phyloP scores from a whole-genome alignment of 2,888 invertebrate species.

The Hirtodrosophila histrioides region DNA sequence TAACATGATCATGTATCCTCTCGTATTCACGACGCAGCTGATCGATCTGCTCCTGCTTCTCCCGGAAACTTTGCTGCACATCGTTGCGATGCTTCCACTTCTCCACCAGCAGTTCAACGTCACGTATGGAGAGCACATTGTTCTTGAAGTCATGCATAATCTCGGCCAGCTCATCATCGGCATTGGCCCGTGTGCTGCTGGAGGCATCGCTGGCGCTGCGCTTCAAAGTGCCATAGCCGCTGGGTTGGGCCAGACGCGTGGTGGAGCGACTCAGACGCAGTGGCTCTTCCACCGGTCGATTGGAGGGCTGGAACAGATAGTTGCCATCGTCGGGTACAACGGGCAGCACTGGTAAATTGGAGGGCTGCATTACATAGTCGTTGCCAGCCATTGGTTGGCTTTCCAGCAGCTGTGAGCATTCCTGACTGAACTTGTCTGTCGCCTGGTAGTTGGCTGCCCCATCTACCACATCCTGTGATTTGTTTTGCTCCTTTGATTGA shows the following conservation, averaged over 20 bases:
- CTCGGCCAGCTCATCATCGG: conserved; percentile 91
- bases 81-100: conserved; percentile 95
- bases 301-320: conserved; percentile 84
- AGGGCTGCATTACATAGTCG: conserved; percentile 87
- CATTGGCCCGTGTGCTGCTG: conserved; percentile 79
- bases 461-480: conserved; percentile 74
- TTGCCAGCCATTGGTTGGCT: conserved; percentile 77
- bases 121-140: conserved; percentile 92
- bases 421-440: conserved; percentile 83
- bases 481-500: conserved; percentile 83
- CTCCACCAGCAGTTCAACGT: conserved; percentile 93
- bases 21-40: conserved; percentile 93
- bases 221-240: conserved; percentile 81
- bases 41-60: conserved; percentile 92
- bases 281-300: conserved; percentile 81
- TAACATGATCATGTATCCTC: conserved; percentile 91
- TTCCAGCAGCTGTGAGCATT: conserved; percentile 83
- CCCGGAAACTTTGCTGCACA: conserved; percentile 93
- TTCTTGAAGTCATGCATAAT: conserved; percentile 95
- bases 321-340: conserved; percentile 83
- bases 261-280: conserved; percentile 65
- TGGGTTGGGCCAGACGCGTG: conserved; percentile 55
- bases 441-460: conserved; percentile 62
- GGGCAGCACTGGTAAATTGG: conserved; percentile 86
- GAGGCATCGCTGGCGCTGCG: conserved; percentile 83